Percentiles rank a stretch among this genome's conserved stretches.
Conservation (phyloP, 2,113 vertebrate genomes). For the Sus scrofa region T2T-Sscrofa CM000814.6:103739501-103740000, state of each 20-base stretch:
- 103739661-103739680: background rate
- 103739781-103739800: background rate
- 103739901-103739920: background rate
- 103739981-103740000: slow-evolving; percentile 11
- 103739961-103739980: background rate
- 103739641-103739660: background rate
- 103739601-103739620: too few species aligned
- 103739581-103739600: too few species aligned
- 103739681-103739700: background rate
- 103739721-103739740: background rate
- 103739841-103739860: background rate
- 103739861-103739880: background rate
- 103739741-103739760: background rate
- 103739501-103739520: background rate
- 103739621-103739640: too few species aligned
- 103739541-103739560: too few species aligned
- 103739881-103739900: background rate
- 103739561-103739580: too few species aligned
- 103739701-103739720: background rate
- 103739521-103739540: too few species aligned
- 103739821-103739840: background rate
- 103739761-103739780: background rate
- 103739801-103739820: background rate
- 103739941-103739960: background rate
- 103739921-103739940: background rate